A percentile compares a stretch with the other conserved stretches of the same genome.
These are phyloP conservation scores for Cremastinae sp. DNA, from an alignment of 2,888 invertebrate genomes.

Conservation along the genomic window DNA sequence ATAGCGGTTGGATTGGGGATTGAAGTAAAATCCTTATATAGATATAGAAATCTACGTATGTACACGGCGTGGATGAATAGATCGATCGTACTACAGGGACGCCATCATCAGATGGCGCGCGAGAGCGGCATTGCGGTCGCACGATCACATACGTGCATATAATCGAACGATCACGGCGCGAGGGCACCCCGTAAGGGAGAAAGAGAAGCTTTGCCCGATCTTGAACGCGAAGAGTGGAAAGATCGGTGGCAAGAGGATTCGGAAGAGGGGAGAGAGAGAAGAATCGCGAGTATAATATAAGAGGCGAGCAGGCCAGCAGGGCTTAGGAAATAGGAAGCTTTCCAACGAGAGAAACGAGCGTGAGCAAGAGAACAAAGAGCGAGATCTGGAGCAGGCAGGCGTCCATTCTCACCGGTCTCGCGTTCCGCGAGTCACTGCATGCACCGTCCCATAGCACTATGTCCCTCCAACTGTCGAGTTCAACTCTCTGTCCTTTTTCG, in stretches of 20 bases:
- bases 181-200: not conserved
- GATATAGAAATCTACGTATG: not conserved
- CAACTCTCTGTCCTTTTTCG: constrained; percentile 49
- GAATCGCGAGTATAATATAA: constrained; percentile 40
- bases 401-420: constrained; percentile 60
- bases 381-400: constrained; percentile 62
- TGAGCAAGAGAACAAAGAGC: constrained; percentile 60
- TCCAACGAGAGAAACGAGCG: constrained; percentile 53
- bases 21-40: constrained; percentile 26
- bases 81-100: constrained; percentile 37
- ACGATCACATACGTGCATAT: not conserved
- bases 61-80: constrained; percentile 15
- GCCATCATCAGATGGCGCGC: constrained; percentile 40
- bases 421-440: constrained; percentile 52
- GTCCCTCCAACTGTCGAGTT: constrained; percentile 62
- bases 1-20: constrained; percentile 50
- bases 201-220: constrained; percentile 42
- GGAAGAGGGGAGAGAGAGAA: constrained; percentile 39
- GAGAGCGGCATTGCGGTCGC: constrained; percentile 29
- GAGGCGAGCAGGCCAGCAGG: constrained; percentile 33
- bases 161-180: constrained; percentile 3
- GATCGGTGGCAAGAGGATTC: constrained; percentile 44
- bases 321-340: constrained; percentile 38
- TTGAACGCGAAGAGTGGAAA: constrained; percentile 40
- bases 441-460: constrained; percentile 47